Conservation (phyloP, 1,140 invertebrate genomes). For the Drosophila seguyi region DNA sequence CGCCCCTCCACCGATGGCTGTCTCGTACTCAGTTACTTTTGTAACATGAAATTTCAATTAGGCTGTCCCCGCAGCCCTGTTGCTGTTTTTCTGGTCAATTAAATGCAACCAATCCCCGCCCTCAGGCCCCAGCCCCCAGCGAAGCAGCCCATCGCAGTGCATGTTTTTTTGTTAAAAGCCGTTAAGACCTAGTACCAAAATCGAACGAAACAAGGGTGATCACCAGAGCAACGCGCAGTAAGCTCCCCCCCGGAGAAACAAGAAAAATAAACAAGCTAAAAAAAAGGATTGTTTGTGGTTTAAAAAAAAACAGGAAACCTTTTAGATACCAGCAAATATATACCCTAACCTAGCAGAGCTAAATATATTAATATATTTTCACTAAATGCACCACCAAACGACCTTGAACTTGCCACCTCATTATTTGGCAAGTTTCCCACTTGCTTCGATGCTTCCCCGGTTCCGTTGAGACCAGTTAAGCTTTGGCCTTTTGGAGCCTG, state of each 20-base stretch:
- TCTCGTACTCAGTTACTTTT: slow-evolving; percentile 57
- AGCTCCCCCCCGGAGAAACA: not conserved
- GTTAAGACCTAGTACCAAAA: slow-evolving; percentile 16
- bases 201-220: slow-evolving; percentile 1
- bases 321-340: too few species aligned
- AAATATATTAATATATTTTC: too few species aligned
- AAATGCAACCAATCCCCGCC: slow-evolving; percentile 64
- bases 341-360: too few species aligned
- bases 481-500: slow-evolving; percentile 11
- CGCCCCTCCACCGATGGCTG: not conserved
- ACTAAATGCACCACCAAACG: too few species aligned
- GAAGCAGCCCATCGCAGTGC: not conserved
- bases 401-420: slow-evolving; percentile 15
- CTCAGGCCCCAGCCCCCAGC: not conserved
- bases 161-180: slow-evolving; percentile 12
- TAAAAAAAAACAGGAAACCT: not conserved
- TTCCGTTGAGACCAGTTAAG: slow-evolving; percentile 18
- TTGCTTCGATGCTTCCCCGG: slow-evolving; percentile 14
- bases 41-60: slow-evolving; percentile 83
- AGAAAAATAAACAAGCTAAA: not conserved
- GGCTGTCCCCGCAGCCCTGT: slow-evolving; percentile 60
- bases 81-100: slow-evolving; percentile 81
- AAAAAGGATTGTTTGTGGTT: not conserved
- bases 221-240: not conserved
- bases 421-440: slow-evolving; percentile 33